Evolutionary conservation across 2,113 vertebrate species (phyloP), one percentile per base, ranked within the genome.

Genomic region (Pelodiscus sinensis): DNA sequence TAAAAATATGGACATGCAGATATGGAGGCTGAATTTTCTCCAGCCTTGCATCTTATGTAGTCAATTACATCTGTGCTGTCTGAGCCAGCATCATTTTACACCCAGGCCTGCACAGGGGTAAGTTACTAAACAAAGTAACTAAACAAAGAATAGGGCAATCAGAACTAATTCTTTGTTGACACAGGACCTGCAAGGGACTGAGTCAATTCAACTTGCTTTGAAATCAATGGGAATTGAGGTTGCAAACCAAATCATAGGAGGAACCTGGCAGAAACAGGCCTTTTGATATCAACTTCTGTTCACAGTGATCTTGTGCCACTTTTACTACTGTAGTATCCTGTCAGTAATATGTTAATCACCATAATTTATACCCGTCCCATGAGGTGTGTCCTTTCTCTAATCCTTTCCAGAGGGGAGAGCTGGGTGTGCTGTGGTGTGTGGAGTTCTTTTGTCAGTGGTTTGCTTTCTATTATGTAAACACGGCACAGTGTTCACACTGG

Each of bases 231-330:
- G 83, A 75, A 14, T 25, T 75, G 55, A 75, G 24, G 16, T 5
- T 79, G 57, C 0, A n/a, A 79, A 24, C 0, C 3, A 3, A 15
- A 4, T 18, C 55, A 79, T 68, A 82, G 10, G 78, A 52, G 16
- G 21, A 18, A 29, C 51, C 62, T 89, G 73, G 31, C 25, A 88
- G 75, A 91, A 91, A 54, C 8, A 68, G 85, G 3, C 6, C 81
- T 83, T 68, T 60, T 55, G 0, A 7, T 68, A 56, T 68, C 52
- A 73, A 65, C 2, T 4, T 62, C 2, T 54, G 4, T 56, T 83
- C 18, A 44, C 71, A 13, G 7, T 21, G 58, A 24, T 0, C 0
- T 29, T 16, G 21, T 2, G 38, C 3, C 15, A 56, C 3, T 8
- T 1, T 79, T 9, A 35, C 1, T 54, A 11, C 77, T 79, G 71